phyloP scores from a whole-genome alignment of 2,113 vertebrate species.

The Scomber scombrus region DNA sequence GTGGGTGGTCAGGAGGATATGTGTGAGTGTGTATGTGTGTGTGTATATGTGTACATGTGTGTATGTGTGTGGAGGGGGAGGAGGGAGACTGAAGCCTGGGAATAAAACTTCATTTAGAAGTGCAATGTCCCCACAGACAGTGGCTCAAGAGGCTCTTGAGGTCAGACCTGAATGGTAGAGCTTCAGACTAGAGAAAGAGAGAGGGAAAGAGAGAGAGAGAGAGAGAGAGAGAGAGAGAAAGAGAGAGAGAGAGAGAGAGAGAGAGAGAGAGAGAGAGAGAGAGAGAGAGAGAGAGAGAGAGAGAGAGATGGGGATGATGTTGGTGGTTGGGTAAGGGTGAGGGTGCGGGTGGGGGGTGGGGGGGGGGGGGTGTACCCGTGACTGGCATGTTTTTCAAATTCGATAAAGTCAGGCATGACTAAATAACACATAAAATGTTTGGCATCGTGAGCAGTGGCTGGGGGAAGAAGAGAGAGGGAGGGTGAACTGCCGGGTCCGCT shows the following conservation, averaged over 20 bases:
- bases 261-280: neutral
- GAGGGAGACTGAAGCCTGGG: slow-evolving; percentile 19
- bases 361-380: slow-evolving; percentile 52
- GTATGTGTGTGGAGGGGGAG: neutral
- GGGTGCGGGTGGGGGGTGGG: neutral
- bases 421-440: slow-evolving; percentile 84
- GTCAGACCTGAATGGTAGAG: slow-evolving; percentile 62
- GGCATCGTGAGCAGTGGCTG: slow-evolving; percentile 70
- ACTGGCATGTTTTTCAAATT: slow-evolving; percentile 84
- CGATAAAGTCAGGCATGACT: slow-evolving; percentile 84
- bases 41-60: too few species aligned
- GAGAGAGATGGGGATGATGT: slow-evolving; percentile 33
- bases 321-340: slow-evolving; percentile 17
- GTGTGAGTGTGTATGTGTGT: neutral
- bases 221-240: neutral
- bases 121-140: slow-evolving; percentile 74
- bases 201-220: neutral
- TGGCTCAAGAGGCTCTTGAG: slow-evolving; percentile 57
- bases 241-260: neutral
- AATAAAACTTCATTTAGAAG: slow-evolving; percentile 77
- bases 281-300: neutral
- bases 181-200: slow-evolving; percentile 11
- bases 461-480: slow-evolving; percentile 32
- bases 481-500: slow-evolving; percentile 59
- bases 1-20: slow-evolving; percentile 55